phyloP scores from a whole-genome alignment of 2,113 vertebrate genomes.

The Callithrix jacchus region DNA sequence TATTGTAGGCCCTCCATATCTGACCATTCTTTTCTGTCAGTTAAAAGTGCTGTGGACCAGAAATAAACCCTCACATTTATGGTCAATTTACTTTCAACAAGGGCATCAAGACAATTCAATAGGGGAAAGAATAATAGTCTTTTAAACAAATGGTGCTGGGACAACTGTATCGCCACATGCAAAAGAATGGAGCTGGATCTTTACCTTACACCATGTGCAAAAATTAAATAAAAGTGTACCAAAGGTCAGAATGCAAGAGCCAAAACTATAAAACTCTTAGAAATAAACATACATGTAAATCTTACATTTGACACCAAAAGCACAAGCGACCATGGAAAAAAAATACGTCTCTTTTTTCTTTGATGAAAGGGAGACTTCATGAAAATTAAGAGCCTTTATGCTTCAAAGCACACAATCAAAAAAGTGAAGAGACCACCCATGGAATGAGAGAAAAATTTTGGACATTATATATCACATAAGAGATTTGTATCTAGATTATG shows the following conservation, averaged over 20 bases:
- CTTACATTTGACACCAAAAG: slow-evolving; percentile 51
- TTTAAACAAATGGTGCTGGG: slow-evolving; percentile 40
- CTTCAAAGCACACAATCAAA: slow-evolving; percentile 23
- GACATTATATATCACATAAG: slow-evolving; percentile 44
- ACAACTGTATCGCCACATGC: slow-evolving; percentile 18
- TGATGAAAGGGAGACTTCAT: slow-evolving; percentile 7
- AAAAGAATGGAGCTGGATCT: slow-evolving; percentile 33
- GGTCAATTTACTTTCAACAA: slow-evolving; percentile 50
- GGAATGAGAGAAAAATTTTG: slow-evolving; percentile 38
- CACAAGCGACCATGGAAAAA: not conserved
- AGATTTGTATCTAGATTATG: slow-evolving; percentile 33
- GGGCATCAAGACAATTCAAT: not conserved
- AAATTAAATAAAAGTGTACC: slow-evolving; percentile 44
- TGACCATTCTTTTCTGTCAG: slow-evolving; percentile 29
- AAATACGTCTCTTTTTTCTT: not conserved
- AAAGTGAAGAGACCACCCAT: slow-evolving; percentile 48
- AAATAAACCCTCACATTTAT: slow-evolving; percentile 50
- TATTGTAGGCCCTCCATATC: not conserved
- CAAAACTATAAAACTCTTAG: slow-evolving; percentile 1
- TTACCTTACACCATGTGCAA: not conserved
- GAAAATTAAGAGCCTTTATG: slow-evolving; percentile 54
- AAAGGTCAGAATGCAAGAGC: slow-evolving; percentile 27
- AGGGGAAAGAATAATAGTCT: not conserved
- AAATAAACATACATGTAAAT: slow-evolving; percentile 45
- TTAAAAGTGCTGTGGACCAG: slow-evolving; percentile 53